Evolutionary conservation across 2,113 vertebrate species (phyloP), one percentile per base, ranked within the genome.

Genomic region (Hippocampus zosterae): DNA sequence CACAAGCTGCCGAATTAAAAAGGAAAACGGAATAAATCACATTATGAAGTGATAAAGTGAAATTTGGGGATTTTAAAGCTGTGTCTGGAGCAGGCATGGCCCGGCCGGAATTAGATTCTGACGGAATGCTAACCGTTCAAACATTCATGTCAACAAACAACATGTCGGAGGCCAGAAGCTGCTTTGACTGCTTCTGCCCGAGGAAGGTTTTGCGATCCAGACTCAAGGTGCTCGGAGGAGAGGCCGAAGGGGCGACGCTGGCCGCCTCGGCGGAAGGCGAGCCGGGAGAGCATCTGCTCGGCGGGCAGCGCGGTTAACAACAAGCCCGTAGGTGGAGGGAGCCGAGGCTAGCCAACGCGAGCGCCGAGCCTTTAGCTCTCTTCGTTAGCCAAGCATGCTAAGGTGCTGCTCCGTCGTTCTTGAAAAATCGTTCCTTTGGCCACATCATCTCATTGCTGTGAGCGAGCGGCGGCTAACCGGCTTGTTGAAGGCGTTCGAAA

Each of bases 161-260:
- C n/a, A n/a, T n/a, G 76, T 96, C 95, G 15, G 93, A 87, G 79
- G 92, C 88, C 87, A 94, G 94, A 48, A 96, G 90, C 72, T 92
- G 94, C 81, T 92, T 92, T n/a, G 90, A 74, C 87, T 94, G 94
- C 73, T 92, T 91, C 76, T 93, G 93, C 73, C 93, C 91, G 27
- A 92, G 88, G 18, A 90, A 88, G 50, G 92, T 92, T 85, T 93
- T 94, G 76, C 95, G 88, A 71, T 96, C 95, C 86, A 96, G 79
- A 81, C 94, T 96, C 75, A 94, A 93, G 21, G 93, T 93, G 87
- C 90, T 92, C 57, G 93, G 81, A 8, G 91, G 84, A 2, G 90
- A 90, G 6, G 79, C 80, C 0, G 89, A 72, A 2, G 88, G 79
- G 19, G 81, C 75, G 12, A 83, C 63, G 16, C 46, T 11, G 71